Conservation (phyloP, 2,113 vertebrate species). For the Phoenicopterus ruber region DNA sequence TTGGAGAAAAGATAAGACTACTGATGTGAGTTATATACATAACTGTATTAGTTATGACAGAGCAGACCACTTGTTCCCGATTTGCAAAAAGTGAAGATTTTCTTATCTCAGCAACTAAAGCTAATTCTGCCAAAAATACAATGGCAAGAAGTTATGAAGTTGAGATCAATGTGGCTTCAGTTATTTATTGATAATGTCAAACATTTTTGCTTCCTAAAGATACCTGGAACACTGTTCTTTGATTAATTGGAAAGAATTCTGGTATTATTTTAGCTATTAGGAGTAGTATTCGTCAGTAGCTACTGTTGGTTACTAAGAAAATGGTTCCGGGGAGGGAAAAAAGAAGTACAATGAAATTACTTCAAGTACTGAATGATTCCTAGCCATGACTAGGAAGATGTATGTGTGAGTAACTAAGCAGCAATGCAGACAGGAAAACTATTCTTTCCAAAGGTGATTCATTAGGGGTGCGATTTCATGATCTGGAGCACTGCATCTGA, state of each 20-base stretch:
- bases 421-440: not conserved
- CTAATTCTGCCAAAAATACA: not conserved
- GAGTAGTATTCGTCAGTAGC: not conserved
- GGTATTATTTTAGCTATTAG: not conserved
- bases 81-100: not conserved
- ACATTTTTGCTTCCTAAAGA: not conserved
- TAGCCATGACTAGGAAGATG: not conserved
- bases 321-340: not conserved
- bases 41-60: not conserved
- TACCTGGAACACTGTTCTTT: not conserved
- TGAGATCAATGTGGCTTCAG: not conserved
- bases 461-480: not conserved
- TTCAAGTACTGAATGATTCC: not conserved
- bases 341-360: not conserved
- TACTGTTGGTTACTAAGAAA: not conserved
- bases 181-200: not conserved
- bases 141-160: not conserved
- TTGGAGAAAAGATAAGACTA: not conserved
- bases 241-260: not conserved
- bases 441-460: not conserved
- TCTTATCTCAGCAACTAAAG: not conserved
- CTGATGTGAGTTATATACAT: not conserved
- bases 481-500: not conserved
- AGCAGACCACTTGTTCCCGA: not conserved
- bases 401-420: not conserved